Evolutionary conservation across 2,888 invertebrate genomes (phyloP).

Genomic region (Linnaemya vulpina): DNA sequence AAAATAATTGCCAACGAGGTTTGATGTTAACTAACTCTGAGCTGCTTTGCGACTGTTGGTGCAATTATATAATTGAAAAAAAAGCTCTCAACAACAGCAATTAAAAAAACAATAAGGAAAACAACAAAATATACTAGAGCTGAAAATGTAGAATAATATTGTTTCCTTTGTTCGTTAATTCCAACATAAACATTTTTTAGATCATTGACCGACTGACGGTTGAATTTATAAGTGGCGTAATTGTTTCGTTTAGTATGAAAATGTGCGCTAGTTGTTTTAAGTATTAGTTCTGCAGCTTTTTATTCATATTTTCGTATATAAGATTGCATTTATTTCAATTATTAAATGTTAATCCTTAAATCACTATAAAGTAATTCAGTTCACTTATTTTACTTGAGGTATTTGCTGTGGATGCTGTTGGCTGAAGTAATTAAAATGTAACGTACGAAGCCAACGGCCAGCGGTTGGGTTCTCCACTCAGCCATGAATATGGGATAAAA

Average conservation of each 20-base stretch:
- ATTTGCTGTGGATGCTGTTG: too few relatives aligned
- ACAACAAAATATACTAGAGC: background rate
- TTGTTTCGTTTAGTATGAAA: constrained; percentile 13
- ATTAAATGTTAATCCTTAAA: too few relatives aligned
- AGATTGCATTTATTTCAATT: background rate
- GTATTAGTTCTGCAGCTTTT: background rate
- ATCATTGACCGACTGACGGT: constrained; percentile 48
- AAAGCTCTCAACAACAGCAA: background rate
- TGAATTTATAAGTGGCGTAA: background rate
- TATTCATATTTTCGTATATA: background rate
- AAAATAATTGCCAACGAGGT: too few relatives aligned
- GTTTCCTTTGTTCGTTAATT: background rate
- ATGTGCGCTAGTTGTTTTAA: too few relatives aligned
- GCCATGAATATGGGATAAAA: too few relatives aligned
- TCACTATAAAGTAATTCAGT: too few relatives aligned
- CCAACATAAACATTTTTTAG: constrained; percentile 20
- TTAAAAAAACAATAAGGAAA: constrained; percentile 17
- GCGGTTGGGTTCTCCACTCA: too few relatives aligned
- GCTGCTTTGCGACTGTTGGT: too few relatives aligned
- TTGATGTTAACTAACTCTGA: too few relatives aligned
- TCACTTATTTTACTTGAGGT: too few relatives aligned
- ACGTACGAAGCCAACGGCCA: too few relatives aligned
- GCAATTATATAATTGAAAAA: constrained; percentile 15
- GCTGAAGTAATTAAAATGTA: too few relatives aligned
- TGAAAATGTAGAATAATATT: background rate